Base-by-base conservation (phyloP, 1,140 invertebrate species). In the Neodiprion pinetum region DNA sequence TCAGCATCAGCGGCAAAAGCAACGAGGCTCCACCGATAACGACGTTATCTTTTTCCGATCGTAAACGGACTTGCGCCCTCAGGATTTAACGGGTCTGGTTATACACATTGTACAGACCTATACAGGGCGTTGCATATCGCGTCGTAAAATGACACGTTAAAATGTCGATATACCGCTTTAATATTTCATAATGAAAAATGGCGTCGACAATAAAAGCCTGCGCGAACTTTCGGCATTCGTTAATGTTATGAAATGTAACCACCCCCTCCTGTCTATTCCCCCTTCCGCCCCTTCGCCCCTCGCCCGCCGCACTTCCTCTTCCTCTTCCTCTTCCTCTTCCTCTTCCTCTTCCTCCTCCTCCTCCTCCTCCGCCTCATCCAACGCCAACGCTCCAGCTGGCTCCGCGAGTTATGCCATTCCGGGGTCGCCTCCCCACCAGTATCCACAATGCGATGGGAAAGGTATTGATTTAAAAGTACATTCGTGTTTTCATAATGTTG, bases 401-500 rank as follows among this genome's bases (percentile, higher is more conserved):
- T 40, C 17, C 28, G 9, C 53, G 66, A 61, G 53, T 61, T 61
- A 61, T 61, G 11, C 53, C 53, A 61, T 61, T 61, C 53, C 53
- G 11, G 53, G 53, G 48, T 70, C 49, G 28, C 72, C 67, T 77
- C 80, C 82, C 80, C 84, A 78, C 80, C 80, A 81, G 79, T 61
- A 61, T 82, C 82, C 82, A 87, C 87, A 88, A 87, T 87, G 84
- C 86, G 86, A 88, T 88, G 86, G 79, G 79, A 61, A 61, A 61
- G 53, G 86, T 89, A 88, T 88, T 88, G 87, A 88, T 88, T 88
- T 88, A 88, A 88, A 88, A 88, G 87, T 88, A 88, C 87, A 88
- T 88, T 89, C 86, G 87, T 88, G 88, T 88, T 89, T 88, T 88
- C 87, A 88, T 89, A 88, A 88, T 88, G 88, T 87, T 86, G 86